Percentiles rank a stretch among this genome's conserved stretches.
phyloP scores from a whole-genome alignment of 1,140 invertebrate genomes.

The Drosophila leontia region DNA sequence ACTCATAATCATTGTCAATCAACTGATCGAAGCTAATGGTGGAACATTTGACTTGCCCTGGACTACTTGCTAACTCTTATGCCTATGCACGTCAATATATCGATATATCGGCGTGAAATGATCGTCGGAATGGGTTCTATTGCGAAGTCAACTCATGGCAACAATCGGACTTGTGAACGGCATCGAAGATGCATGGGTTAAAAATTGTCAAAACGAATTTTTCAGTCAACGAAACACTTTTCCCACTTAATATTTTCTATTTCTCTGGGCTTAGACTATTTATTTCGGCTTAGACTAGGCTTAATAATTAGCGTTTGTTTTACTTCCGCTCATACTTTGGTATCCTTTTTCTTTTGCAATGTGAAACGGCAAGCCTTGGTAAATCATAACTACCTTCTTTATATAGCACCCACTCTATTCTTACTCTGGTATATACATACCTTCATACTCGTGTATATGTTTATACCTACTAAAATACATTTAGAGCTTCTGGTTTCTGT shows the following conservation, averaged over 20 bases:
- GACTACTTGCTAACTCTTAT: constrained; percentile 43
- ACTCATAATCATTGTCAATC: constrained; percentile 45
- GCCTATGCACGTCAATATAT: constrained; percentile 59
- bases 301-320: constrained; percentile 22
- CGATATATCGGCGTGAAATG: constrained; percentile 37
- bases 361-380: constrained; percentile 39
- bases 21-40: constrained; percentile 66
- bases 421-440: constrained; percentile 45
- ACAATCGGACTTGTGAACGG: constrained; percentile 5
- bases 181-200: neutral
- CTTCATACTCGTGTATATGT: constrained; percentile 39
- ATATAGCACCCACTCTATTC: constrained; percentile 54
- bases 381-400: constrained; percentile 38
- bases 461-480: constrained; percentile 57
- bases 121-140: constrained; percentile 40
- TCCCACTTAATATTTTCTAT: constrained; percentile 5
- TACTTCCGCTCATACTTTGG: neutral
- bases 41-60: constrained; percentile 32
- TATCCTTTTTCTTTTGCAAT: constrained; percentile 13
- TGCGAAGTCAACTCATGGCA: constrained; percentile 15
- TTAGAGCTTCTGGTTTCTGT: constrained; percentile 38
- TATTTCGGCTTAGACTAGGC: constrained; percentile 29
- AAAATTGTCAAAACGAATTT: constrained; percentile 38
- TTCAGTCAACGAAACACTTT: constrained; percentile 68
- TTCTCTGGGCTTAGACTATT: constrained; percentile 10